Evolutionary conservation across 2,888 invertebrate genomes (phyloP).

Genomic region (Xanthorhoe spadicearia): DNA sequence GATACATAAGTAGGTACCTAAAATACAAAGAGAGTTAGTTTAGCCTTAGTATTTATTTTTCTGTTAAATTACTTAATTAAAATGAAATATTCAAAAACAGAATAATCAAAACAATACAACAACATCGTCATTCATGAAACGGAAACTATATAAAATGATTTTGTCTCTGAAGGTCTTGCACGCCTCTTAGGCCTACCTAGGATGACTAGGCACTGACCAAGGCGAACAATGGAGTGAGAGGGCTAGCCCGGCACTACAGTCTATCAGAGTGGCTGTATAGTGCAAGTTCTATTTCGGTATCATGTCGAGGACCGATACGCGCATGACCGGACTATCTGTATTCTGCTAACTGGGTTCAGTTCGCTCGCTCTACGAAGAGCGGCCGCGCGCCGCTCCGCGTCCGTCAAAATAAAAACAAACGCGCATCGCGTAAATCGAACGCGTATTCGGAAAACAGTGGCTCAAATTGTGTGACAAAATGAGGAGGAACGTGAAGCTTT

Average conservation of each 20-base stretch:
- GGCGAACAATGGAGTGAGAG: conserved; percentile 54
- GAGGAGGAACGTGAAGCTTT: conserved; percentile 78
- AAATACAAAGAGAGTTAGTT: too few species aligned
- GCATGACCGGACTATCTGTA: conserved; percentile 71
- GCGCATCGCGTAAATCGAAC: conserved; percentile 51
- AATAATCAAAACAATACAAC: background rate
- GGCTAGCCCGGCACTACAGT: conserved; percentile 45
- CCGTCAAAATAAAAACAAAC: conserved; percentile 51
- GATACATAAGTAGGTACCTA: background rate
- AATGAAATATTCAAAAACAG: background rate
- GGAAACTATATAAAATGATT: too few species aligned
- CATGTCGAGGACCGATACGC: conserved; percentile 72
- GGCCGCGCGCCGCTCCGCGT: conserved; percentile 76
- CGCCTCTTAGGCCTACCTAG: conserved; percentile 1
- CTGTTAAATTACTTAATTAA: too few species aligned
- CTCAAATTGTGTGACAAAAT: conserved; percentile 56
- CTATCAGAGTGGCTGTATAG: conserved; percentile 37
- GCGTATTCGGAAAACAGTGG: conserved; percentile 44
- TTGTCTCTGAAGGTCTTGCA: conserved; percentile 4
- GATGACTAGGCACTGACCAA: conserved; percentile 42
- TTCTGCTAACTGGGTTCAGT: conserved; percentile 62
- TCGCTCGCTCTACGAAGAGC: conserved; percentile 73
- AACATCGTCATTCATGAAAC: background rate
- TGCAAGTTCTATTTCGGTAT: conserved; percentile 70
- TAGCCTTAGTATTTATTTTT: too few species aligned